Base-by-base conservation (phyloP, 2,797 vertebrate genomes). In the Melanogrammus aeglefinus region DNA sequence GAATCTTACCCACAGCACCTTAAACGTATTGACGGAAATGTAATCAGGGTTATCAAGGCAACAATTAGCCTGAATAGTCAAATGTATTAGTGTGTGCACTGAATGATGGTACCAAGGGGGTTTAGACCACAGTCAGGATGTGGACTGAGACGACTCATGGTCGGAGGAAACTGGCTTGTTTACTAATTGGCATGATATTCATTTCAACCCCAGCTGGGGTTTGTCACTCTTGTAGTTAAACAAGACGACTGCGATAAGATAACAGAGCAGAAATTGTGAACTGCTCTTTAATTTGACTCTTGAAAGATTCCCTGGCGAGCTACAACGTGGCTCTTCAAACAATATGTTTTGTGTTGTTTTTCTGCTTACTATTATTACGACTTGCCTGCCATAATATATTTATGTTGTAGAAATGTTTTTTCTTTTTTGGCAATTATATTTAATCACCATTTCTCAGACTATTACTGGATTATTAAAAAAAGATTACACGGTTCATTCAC, bases 81-180 rank as follows among this genome's bases (percentile, higher is more conserved):
- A 57, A 57, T 57, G 16, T n/a, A 18, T 51, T 16, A n/a, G 3
- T 6, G 18, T n/a, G 18, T 57, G 18, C 51, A 6, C 35, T 39
- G 38, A 2, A n/a, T 24, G 57, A 63, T n/a, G n/a, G 21, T n/a
- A 24, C n/a, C 6, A 63, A 63, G 21, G 57, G 57, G 57, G 47
- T 63, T 16, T 9, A 24, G 21, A 63, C n/a, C 21, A 1, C 21
- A 74, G 82, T 66, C 72, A 82, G 74, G 77, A 80, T 78, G 81
- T 76, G 77, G 75, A 78, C 82, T 81, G 76, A 82, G 79, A 71
- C 8, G 57, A 77, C 36, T 41, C n/a, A 21, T 73, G 66, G 80
- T 77, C 81, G 76, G 51, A 44, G 69, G 76, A 66, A 83, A 82
- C 79, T 74, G 27, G 44, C 39, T 77, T 47, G 77, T 44, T 77